These are phyloP conservation scores for Tragelaphus imberbis DNA, from an alignment of 2,113 vertebrate species.

Conservation along the genomic window DNA sequence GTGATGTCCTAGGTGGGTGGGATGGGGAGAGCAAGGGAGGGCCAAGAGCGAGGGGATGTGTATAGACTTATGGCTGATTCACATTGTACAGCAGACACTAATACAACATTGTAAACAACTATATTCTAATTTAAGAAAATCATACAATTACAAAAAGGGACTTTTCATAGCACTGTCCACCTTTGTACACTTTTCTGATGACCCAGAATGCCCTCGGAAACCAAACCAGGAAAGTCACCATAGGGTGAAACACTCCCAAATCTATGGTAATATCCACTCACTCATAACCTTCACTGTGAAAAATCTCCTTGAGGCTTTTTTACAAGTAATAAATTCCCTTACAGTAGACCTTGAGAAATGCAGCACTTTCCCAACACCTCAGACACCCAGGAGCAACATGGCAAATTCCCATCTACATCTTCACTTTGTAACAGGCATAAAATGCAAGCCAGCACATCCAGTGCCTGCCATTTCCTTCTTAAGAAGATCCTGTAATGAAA, in stretches of 20 bases:
- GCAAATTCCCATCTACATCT: not conserved
- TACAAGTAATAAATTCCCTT: not conserved
- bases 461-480: not conserved
- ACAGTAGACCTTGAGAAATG: not conserved
- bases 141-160: not conserved
- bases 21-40: not conserved
- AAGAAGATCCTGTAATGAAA: not conserved
- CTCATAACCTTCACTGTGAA: not conserved
- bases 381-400: not conserved
- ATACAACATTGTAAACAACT: not conserved
- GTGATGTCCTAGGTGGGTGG: not conserved
- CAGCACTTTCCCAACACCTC: not conserved
- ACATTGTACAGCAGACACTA: not conserved
- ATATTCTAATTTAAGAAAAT: not conserved
- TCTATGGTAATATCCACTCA: not conserved
- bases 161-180: not conserved
- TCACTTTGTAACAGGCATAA: not conserved
- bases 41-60: not conserved
- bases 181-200: not conserved
- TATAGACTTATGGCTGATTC: not conserved
- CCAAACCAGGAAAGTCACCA: not conserved
- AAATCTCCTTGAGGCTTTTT: not conserved
- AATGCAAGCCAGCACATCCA: not conserved
- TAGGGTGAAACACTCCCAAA: not conserved
- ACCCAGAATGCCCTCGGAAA: not conserved